Conservation (phyloP, 2,888 invertebrate species). For the Tinea trinotella region DNA sequence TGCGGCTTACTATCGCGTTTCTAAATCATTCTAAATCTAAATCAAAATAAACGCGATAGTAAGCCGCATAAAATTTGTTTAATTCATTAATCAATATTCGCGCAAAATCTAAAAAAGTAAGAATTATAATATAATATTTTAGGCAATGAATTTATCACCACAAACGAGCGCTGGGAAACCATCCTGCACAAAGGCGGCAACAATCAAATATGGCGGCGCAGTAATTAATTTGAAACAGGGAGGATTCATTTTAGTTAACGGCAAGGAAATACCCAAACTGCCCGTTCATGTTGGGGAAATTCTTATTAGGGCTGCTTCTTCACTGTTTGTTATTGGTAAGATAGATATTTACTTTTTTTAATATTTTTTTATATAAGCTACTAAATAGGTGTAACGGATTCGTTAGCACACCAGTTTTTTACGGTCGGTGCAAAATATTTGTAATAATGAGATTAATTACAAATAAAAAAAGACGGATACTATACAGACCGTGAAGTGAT, state of each 20-base stretch:
- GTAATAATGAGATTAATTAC: no score
- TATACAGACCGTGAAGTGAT: no score
- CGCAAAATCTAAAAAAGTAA: no score
- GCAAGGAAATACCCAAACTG: slow-evolving; percentile 75
- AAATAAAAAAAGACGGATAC: no score
- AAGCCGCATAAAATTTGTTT: no score
- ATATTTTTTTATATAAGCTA: neutral
- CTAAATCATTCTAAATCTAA: no score
- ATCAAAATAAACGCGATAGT: no score
- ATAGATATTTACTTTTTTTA: slow-evolving; percentile 23
- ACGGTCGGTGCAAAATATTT: no score
- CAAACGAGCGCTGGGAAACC: slow-evolving; percentile 73
- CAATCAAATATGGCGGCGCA: slow-evolving; percentile 67
- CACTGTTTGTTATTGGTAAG: slow-evolving; percentile 78
- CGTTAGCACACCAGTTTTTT: neutral
- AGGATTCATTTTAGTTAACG: slow-evolving; percentile 78
- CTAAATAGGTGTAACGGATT: neutral
- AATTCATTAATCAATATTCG: no score
- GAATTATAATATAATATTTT: no score
- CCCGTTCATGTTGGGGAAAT: slow-evolving; percentile 76
- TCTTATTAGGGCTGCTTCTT: slow-evolving; percentile 82
- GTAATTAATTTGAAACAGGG: slow-evolving; percentile 83
- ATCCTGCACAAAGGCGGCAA: slow-evolving; percentile 88
- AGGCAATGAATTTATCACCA: slow-evolving; percentile 76
- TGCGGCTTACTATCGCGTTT: no score